Percentiles rank a stretch among this genome's conserved stretches.
Conservation (phyloP, 2,888 invertebrate genomes). For the Hemicrepidius hirtus region DNA sequence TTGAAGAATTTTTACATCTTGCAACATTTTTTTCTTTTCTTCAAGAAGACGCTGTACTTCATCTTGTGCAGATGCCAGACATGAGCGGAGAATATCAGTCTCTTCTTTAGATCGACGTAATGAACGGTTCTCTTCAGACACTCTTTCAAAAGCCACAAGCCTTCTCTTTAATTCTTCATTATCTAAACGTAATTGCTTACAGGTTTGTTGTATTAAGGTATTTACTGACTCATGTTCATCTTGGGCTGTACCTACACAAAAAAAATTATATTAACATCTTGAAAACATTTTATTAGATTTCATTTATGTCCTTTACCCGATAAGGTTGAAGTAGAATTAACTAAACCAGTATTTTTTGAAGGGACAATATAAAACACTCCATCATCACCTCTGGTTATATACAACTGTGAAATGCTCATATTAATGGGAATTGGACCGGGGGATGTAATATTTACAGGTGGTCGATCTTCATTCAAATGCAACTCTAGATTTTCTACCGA, state of each 20-base stretch:
- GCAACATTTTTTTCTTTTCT: slow-evolving; percentile 84
- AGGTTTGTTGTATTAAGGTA: slow-evolving; percentile 70
- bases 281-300: no score
- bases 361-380: slow-evolving; percentile 86
- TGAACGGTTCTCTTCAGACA: slow-evolving; percentile 77
- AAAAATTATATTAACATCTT: no score
- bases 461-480: slow-evolving; percentile 88
- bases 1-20: slow-evolving; percentile 81
- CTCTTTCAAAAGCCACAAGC: slow-evolving; percentile 75
- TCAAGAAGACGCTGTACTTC: slow-evolving; percentile 82
- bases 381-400: slow-evolving; percentile 81
- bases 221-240: slow-evolving; percentile 52
- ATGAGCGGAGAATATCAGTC: slow-evolving; percentile 76
- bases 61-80: slow-evolving; percentile 82
- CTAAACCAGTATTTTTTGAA: slow-evolving; percentile 37
- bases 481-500: slow-evolving; percentile 84
- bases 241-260: no score
- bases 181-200: slow-evolving; percentile 75
- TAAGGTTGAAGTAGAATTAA: slow-evolving; percentile 50
- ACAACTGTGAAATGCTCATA: slow-evolving; percentile 81
- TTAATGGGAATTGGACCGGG: slow-evolving; percentile 89
- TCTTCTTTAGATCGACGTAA: slow-evolving; percentile 75
- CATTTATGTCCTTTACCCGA: slow-evolving; percentile 57
- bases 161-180: slow-evolving; percentile 80
- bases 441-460: slow-evolving; percentile 85